phyloP scores from a whole-genome alignment of 2,113 vertebrate species.

The Corythoichthys haematopterus region DNA sequence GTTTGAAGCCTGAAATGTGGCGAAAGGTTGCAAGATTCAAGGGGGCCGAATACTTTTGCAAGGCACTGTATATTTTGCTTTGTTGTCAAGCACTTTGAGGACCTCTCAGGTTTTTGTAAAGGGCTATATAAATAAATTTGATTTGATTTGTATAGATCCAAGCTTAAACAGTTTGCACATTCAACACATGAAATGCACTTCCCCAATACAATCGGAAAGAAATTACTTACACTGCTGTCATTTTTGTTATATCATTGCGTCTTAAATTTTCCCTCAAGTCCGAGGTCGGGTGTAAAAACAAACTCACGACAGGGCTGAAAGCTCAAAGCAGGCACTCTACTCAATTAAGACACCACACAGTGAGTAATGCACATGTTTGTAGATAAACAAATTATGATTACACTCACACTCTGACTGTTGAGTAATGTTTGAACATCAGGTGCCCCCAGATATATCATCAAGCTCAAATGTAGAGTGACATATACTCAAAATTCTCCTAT shows the following conservation, averaged over 20 bases:
- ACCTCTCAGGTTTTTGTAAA: no score
- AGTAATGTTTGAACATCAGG: not conserved
- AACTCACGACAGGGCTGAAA: conserved; percentile 8
- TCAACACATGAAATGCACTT: conserved; percentile 1
- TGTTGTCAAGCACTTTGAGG: no score
- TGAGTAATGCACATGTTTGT: conserved; percentile 1
- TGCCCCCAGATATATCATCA: not conserved
- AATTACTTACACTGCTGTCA: not conserved
- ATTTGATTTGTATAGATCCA: not conserved
- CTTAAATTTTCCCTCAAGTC: conserved; percentile 19
- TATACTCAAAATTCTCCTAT: not conserved
- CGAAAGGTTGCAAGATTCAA: no score
- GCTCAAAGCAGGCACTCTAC: not conserved
- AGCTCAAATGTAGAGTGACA: not conserved
- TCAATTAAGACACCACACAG: not conserved
- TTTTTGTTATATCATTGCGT: not conserved
- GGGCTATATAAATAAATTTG: not conserved
- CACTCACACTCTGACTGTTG: conserved; percentile 1
- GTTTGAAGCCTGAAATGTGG: no score
- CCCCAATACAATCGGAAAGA: not conserved
- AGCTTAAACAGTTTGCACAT: not conserved
- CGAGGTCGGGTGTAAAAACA: conserved; percentile 9
- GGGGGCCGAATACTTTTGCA: no score
- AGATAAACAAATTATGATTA: not conserved
- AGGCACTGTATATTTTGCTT: no score